Base-by-base conservation (phyloP, 2,888 invertebrate species). In the Drosophila seclusa region DNA sequence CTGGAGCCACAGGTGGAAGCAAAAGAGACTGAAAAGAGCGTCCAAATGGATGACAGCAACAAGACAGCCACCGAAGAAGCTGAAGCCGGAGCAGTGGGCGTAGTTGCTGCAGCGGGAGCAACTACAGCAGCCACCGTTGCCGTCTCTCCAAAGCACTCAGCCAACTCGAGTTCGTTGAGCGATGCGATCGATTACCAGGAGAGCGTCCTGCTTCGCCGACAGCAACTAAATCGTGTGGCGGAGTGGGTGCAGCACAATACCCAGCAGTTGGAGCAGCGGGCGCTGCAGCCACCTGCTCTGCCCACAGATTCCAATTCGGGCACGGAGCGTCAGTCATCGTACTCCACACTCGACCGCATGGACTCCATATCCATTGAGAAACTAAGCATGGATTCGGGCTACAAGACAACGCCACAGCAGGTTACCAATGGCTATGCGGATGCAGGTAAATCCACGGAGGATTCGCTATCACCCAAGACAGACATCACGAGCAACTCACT, bases 171-270 rank as follows among this genome's bases (percentile, higher is more conserved):
- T 76, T 93, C 92, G 2, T 78, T 92, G 4, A 92, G 92, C 73
- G 93, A 92, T 69, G 88, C 81, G 57, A 90, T 92, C 18, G 92
- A 93, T 68, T 87, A 92, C 16, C 92, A 93, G 76, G 93, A 93
- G 79, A 93, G 91, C 40, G 94, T 95, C 2, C 83, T 95, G 76
- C 82, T 95, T 65, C 94, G 95, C 63, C 94, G 95, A 31, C 95
- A 95, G 73, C 96, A 96, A 73, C 89, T 96, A 75, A 95, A 95
- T 27, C 94, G 96, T 80, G 96, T 97, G 16, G 96, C 96, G 0
- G 96, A 97, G 83, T 96, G 96, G 96, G 96, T 97, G 27, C 95
- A 96, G 91, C 95, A 95, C 80, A 96, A 95, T 83, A 92, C 94
- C 2, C 93, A 94, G 91, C 95, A 89, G 94, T 94, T 91, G 76